Base-by-base conservation (phyloP, 2,888 invertebrate species). In the Zygothrica quintamaculata region DNA sequence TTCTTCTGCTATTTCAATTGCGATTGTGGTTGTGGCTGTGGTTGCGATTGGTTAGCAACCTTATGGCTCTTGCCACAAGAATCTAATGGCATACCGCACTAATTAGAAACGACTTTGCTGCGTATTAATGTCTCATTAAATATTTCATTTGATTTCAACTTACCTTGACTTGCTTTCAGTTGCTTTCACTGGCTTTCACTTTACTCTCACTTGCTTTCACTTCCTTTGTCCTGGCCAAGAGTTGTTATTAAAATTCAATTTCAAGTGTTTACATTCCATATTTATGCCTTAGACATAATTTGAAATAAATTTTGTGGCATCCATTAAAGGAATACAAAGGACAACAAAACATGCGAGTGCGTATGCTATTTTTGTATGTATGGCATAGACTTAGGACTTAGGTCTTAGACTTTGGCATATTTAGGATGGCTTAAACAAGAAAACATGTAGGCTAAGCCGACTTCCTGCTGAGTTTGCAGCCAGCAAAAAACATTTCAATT, bases 141-240 rank as follows among this genome's bases (percentile, higher is more conserved):
- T 85, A 81, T 87, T 87, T 87, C 64, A 77, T 81, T 81, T 77
- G 78, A 82, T 67, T 81, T 71, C n/a, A n/a, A n/a, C n/a, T n/a
- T n/a, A n/a, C n/a, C n/a, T n/a, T n/a, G n/a, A n/a, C n/a, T n/a
- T n/a, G n/a, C n/a, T n/a, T n/a, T n/a, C n/a, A n/a, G n/a, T n/a
- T n/a, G n/a, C n/a, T n/a, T n/a, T n/a, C n/a, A n/a, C n/a, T n/a
- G n/a, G n/a, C n/a, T n/a, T n/a, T n/a, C n/a, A n/a, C n/a, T n/a
- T n/a, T n/a, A n/a, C n/a, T n/a, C n/a, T n/a, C n/a, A n/a, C n/a
- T n/a, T n/a, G n/a, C n/a, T n/a, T n/a, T n/a, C n/a, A n/a, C n/a
- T n/a, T n/a, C n/a, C n/a, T n/a, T n/a, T n/a, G n/a, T n/a, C n/a
- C n/a, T n/a, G n/a, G n/a, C n/a, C n/a, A n/a, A 8, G 33, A 26